Conservation (phyloP, 2,797 vertebrate genomes). For the Coregonus suidteri region DNA sequence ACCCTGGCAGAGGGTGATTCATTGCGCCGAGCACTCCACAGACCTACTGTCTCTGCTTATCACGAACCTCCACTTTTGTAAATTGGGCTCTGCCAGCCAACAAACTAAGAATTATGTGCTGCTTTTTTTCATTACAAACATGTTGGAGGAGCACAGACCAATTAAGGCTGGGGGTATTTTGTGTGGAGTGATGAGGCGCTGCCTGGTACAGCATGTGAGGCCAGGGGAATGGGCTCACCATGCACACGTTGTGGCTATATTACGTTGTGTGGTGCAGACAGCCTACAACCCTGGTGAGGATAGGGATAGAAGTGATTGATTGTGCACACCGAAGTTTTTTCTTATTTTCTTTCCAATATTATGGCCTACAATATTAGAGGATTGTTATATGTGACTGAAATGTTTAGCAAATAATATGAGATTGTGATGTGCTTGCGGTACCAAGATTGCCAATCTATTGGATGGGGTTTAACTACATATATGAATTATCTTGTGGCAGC, state of each 20-base stretch:
- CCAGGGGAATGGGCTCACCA: slow-evolving; percentile 73
- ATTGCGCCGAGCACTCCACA: slow-evolving; percentile 94
- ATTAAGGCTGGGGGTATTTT: slow-evolving; percentile 95
- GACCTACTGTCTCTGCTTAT: slow-evolving; percentile 98
- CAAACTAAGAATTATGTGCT: slow-evolving; percentile 99
- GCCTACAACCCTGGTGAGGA: slow-evolving; percentile 35
- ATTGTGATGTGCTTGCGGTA: slow-evolving; percentile 23
- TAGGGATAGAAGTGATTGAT: slow-evolving; percentile 52
- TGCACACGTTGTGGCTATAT: slow-evolving; percentile 72
- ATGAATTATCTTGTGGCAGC: slow-evolving; percentile 48
- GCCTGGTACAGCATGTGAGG: slow-evolving; percentile 58
- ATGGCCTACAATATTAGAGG: slow-evolving; percentile 43
- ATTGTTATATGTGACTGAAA: slow-evolving; percentile 50
- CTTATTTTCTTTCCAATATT: slow-evolving; percentile 44
- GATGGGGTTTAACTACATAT: slow-evolving; percentile 55
- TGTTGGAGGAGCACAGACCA: slow-evolving; percentile 97
- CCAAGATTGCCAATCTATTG: slow-evolving; percentile 40
- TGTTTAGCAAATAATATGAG: slow-evolving; percentile 27
- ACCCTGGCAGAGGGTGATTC: slow-evolving; percentile 99
- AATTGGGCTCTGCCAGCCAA: slow-evolving; percentile 99
- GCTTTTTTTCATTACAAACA: slow-evolving; percentile 99
- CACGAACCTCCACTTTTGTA: slow-evolving; percentile 99
- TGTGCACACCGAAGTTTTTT: slow-evolving; percentile 34
- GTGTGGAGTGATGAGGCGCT: slow-evolving; percentile 86
- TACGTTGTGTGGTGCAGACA: slow-evolving; percentile 50